Percentiles rank a stretch among this genome's conserved stretches.
Conservation (phyloP, 2,113 vertebrate genomes). For the Seriola rivoliana region DNA sequence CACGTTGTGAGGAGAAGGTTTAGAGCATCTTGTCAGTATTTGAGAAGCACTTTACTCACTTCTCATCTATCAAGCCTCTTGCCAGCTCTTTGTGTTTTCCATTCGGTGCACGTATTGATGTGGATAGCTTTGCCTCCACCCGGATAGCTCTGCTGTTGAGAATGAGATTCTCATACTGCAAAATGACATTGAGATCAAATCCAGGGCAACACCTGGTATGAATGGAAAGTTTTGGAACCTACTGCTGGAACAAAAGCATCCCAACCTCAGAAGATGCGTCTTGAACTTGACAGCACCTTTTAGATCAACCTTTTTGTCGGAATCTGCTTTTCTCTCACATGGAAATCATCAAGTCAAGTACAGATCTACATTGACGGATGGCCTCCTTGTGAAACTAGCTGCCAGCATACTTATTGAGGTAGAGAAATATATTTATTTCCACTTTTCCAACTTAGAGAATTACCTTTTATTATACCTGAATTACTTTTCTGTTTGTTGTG, state of each 20-base stretch:
- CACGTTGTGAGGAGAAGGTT: not conserved
- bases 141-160: not conserved
- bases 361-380: not conserved
- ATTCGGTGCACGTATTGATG: not conserved
- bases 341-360: not conserved
- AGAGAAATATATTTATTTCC: too few species aligned
- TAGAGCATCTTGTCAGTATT: constrained; percentile 4
- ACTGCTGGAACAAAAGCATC: constrained; percentile 2
- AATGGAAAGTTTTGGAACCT: not conserved
- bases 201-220: not conserved
- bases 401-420: not conserved
- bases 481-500: not conserved
- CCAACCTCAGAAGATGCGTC: constrained; percentile 10
- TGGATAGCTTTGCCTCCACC: not conserved
- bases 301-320: not conserved
- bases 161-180: not conserved
- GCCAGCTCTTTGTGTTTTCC: constrained; percentile 19
- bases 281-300: constrained; percentile 20
- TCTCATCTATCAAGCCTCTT: constrained; percentile 7
- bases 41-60: constrained; percentile 23
- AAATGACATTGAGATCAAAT: constrained; percentile 4
- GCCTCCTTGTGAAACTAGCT: not conserved
- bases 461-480: not conserved
- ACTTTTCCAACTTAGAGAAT: not conserved
- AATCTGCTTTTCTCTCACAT: not conserved